Percentiles rank a stretch among this genome's conserved stretches.
Conservation (phyloP, 2,797 vertebrate genomes). For the Cynopterus sphinx region DNA sequence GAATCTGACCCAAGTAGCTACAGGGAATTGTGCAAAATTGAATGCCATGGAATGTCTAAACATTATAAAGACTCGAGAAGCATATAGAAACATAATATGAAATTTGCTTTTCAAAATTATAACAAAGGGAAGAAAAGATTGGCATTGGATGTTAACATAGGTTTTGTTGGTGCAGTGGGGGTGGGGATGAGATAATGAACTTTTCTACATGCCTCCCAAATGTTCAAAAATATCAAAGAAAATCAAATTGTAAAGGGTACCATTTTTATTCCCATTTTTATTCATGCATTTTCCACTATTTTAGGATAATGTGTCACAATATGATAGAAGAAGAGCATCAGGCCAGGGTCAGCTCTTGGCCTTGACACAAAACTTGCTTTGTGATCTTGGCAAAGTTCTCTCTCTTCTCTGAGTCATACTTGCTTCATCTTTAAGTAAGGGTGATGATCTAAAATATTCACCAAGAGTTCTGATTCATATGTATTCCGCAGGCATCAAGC, state of each 20-base stretch:
- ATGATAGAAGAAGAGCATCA: background rate
- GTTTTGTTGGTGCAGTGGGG: background rate
- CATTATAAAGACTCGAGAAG: background rate
- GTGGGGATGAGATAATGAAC: background rate
- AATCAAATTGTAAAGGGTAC: background rate
- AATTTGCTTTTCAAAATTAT: conserved; percentile 22
- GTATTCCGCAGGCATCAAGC: background rate
- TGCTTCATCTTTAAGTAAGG: background rate
- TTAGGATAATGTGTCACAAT: background rate
- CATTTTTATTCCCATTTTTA: background rate
- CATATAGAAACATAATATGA: background rate
- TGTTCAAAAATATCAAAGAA: background rate
- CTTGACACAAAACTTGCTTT: background rate
- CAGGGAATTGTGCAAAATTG: background rate
- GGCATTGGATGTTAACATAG: background rate
- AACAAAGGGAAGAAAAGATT: conserved; percentile 26
- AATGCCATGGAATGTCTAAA: background rate
- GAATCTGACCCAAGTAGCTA: conserved; percentile 16
- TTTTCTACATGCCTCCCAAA: conserved; percentile 7
- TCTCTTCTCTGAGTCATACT: background rate
- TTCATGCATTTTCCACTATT: background rate
- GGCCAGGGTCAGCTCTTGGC: background rate
- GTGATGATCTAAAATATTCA: background rate
- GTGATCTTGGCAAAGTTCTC: background rate
- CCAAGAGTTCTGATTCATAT: background rate